Conservation (phyloP, 2,888 invertebrate genomes). For the Aplocera efformata region DNA sequence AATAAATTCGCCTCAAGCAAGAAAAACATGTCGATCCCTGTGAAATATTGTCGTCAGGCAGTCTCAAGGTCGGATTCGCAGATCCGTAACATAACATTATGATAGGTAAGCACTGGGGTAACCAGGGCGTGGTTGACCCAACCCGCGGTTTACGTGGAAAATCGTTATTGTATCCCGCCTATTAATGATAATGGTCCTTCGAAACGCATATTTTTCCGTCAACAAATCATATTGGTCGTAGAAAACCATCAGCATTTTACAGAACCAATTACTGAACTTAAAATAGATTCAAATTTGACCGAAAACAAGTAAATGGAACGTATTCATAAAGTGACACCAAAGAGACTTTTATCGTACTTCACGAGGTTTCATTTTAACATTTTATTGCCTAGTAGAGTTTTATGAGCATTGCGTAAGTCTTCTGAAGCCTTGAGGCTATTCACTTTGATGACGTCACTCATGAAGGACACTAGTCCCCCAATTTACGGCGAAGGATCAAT, state of each 20-base stretch:
- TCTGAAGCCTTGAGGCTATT: slow-evolving; percentile 18
- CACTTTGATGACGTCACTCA: slow-evolving; percentile 23
- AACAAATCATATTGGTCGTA: too few relatives aligned
- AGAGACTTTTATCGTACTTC: slow-evolving; percentile 6
- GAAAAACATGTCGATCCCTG: slow-evolving; percentile 14
- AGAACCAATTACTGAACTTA: too few relatives aligned
- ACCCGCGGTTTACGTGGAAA: slow-evolving; percentile 42
- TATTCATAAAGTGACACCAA: background rate
- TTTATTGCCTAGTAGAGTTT: slow-evolving; percentile 17
- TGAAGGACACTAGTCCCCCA: slow-evolving; percentile 13
- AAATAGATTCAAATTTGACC: too few relatives aligned
- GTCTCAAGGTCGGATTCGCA: slow-evolving; percentile 45
- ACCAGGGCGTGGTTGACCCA: slow-evolving; percentile 48
- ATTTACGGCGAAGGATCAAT: slow-evolving; percentile 9
- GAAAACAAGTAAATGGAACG: too few relatives aligned
- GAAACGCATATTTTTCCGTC: too few relatives aligned
- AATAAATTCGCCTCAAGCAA: background rate
- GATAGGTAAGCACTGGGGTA: slow-evolving; percentile 30
- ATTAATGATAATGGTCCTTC: too few relatives aligned
- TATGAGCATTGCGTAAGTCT: slow-evolving; percentile 13
- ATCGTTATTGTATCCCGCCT: slow-evolving; percentile 6
- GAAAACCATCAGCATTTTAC: too few relatives aligned
- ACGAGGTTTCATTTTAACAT: slow-evolving; percentile 14
- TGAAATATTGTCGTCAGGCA: slow-evolving; percentile 40
- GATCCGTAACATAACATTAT: slow-evolving; percentile 46